Evolutionary conservation across 2,797 vertebrate species (phyloP), one percentile per base, ranked within the genome.

Genomic region (Poeciliopsis presidionis): DNA sequence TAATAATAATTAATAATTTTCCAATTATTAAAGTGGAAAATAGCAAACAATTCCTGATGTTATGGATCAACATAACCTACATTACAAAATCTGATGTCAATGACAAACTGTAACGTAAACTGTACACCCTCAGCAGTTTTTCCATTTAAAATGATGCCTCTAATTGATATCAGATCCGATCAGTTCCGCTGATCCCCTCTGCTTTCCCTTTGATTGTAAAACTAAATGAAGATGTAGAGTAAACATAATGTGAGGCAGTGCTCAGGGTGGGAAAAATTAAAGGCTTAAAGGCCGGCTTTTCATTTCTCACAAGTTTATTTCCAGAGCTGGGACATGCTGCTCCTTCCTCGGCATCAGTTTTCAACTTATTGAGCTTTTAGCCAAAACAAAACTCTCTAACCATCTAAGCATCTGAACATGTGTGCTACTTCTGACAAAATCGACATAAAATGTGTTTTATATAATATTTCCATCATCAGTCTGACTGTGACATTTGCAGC

Each of bases 391-490:
- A 28, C 81, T 87, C 85, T 84, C 83, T 80, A 61, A 83, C 59
- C 82, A 86, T 87, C 79, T 89, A 88, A 85, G 78, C 43, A 14
- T 67, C 61, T 71, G 72, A 55, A 76, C 78, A 57, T 9, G 22
- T 69, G 76, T 78, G 77, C 83, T 81, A 70, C 75, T 69, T 76
- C 55, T 89, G 89, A 90, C 78, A 22, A 90, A 91, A 87, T 84
- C 80, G 43, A 63, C 81, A 77, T 87, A 86, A 85, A 86, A 80
- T 76, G 73, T 33, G 57, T 90, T 91, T 91, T 76, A 83, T 87
- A 77, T 41, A 73, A 45, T 70, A 80, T 79, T 85, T 87, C 87
- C 84, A 79, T 87, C 88, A 82, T 80, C 79, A 41, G 7, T 82
- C 78, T 47, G 61, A 84, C 82, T 76, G 74, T 81, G 89, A 91